These are phyloP conservation scores for Oxyruncus cristatus DNA, from an alignment of 2,113 vertebrate species.

Conservation along the genomic window DNA sequence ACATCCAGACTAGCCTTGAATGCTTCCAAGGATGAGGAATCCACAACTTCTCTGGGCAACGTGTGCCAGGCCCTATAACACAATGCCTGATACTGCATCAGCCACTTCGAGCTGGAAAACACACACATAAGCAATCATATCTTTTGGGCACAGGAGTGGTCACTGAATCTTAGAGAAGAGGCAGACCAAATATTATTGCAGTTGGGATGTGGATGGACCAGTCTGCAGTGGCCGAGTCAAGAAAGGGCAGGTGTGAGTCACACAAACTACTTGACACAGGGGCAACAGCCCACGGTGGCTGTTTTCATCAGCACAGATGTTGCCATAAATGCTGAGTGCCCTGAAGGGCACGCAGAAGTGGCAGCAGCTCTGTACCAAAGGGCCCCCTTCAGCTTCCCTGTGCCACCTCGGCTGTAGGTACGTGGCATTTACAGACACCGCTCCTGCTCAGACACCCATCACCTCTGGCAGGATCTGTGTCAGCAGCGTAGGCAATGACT, in stretches of 20 bases:
- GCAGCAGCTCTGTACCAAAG: not conserved
- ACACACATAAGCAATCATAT: not conserved
- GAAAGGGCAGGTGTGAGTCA: not conserved
- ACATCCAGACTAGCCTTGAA: not conserved
- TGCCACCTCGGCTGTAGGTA: not conserved
- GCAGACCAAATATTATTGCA: not conserved
- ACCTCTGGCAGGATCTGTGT: not conserved
- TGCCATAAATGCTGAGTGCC: not conserved
- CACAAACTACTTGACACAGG: rapidly evolving
- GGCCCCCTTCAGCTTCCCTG: not conserved
- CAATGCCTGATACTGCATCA: not conserved
- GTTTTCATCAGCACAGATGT: not conserved
- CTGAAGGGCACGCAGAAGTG: not conserved
- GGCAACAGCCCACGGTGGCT: rapidly evolving
- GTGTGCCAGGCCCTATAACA: not conserved
- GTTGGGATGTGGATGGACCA: not conserved
- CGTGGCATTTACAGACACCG: too few species aligned
- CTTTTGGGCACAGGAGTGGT: not conserved
- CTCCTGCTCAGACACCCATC: not conserved
- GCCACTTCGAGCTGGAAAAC: not conserved
- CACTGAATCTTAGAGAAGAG: not conserved
- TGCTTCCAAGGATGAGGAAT: not conserved
- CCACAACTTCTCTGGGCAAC: not conserved
- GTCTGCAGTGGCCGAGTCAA: not conserved
- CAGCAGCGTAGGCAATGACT: not conserved